phyloP scores from a whole-genome alignment of 92 coral and sea anemone species.

The Montipora capitata region DNA sequence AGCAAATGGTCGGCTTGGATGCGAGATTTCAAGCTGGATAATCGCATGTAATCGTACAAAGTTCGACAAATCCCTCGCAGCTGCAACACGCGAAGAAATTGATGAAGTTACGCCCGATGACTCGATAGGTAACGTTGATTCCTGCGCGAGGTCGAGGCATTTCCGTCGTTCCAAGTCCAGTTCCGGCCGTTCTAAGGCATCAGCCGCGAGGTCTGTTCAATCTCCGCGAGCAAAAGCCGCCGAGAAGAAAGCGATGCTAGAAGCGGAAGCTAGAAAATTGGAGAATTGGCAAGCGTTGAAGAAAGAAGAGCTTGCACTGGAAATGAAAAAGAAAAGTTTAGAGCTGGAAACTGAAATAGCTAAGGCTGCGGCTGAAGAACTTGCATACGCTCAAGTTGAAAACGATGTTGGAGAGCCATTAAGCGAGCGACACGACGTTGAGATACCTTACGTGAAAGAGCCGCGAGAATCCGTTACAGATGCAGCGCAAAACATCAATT shows the following conservation, averaged over 20 bases:
- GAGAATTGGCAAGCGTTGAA: too few species aligned
- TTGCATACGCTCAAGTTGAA: conserved; percentile 34
- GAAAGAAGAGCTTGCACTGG: not conserved
- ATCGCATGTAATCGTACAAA: not conserved
- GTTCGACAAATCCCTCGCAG: not conserved
- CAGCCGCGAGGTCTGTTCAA: conserved; percentile 12
- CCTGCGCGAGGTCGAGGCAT: not conserved
- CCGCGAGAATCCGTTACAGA: conserved; percentile 1
- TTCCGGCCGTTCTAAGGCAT: not conserved
- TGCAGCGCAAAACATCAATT: not conserved
- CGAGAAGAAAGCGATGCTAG: too few species aligned
- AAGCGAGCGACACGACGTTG: not conserved
- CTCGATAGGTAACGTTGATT: too few species aligned
- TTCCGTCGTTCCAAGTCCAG: conserved; percentile 23
- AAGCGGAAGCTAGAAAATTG: too few species aligned
- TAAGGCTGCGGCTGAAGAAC: conserved; percentile 37
- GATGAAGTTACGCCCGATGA: too few species aligned
- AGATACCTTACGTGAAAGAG: not conserved
- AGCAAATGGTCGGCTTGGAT: not conserved
- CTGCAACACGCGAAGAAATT: too few species aligned
- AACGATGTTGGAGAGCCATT: not conserved
- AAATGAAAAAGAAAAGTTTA: conserved; percentile 44
- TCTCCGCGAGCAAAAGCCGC: too few species aligned
- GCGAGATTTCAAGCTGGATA: conserved; percentile 30
- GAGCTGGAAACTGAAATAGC: conserved; percentile 66